A percentile compares a stretch with the other conserved stretches of the same genome.
phyloP scores from a whole-genome alignment of 2,797 vertebrate genomes.

The Pseudopleuronectes americanus region DNA sequence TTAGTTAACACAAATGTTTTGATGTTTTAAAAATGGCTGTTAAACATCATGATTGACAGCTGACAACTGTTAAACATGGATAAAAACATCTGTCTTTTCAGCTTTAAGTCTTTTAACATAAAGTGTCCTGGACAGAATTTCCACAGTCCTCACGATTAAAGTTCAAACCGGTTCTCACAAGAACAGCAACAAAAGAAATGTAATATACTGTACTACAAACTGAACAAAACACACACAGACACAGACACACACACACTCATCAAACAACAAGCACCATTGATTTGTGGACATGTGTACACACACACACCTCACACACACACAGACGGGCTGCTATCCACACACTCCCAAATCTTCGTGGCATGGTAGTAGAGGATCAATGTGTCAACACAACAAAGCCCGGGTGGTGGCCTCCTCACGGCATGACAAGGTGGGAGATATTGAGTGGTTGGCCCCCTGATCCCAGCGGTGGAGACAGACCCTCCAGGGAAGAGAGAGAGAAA shows the following conservation, averaged over 20 bases:
- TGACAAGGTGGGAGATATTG: slow-evolving; percentile 78
- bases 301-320: background rate
- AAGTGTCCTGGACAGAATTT: background rate
- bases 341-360: slow-evolving; percentile 37
- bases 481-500: slow-evolving; percentile 42
- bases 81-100: background rate
- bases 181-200: background rate
- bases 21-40: too few species aligned
- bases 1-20: too few species aligned
- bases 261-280: slow-evolving; percentile 41
- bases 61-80: background rate
- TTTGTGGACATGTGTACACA: slow-evolving; percentile 20
- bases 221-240: slow-evolving; percentile 16
- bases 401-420: slow-evolving; percentile 61
- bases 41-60: too few species aligned
- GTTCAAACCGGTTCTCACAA: slow-evolving; percentile 4
- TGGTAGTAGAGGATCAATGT: slow-evolving; percentile 67
- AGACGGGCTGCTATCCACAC: slow-evolving; percentile 22
- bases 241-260: slow-evolving; percentile 13
- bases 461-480: slow-evolving; percentile 46
- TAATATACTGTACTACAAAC: background rate
- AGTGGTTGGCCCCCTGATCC: slow-evolving; percentile 72
- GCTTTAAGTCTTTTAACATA: background rate
- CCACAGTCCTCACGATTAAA: background rate
- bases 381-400: slow-evolving; percentile 72